Conservation (phyloP, 2,113 vertebrate genomes). For the Pipra filicauda region DNA sequence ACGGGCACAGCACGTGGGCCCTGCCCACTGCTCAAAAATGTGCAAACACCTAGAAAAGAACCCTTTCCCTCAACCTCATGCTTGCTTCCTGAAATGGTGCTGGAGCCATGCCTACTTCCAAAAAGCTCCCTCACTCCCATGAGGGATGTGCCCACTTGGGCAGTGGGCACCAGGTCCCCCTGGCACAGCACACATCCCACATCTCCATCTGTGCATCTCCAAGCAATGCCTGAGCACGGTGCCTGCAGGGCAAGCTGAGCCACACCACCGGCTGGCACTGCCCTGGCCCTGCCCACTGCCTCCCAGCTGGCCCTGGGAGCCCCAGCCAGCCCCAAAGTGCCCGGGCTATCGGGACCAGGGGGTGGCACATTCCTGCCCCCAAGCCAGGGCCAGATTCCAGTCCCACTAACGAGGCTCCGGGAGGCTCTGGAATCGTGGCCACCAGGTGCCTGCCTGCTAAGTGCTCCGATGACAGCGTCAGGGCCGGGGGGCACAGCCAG, state of each 20-base stretch:
- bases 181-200: not conserved
- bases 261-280: accelerated
- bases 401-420: slow-evolving; percentile 6
- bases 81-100: not conserved
- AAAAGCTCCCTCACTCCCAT: not conserved
- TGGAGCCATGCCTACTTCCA: not conserved
- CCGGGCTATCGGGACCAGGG: not conserved
- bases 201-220: not conserved
- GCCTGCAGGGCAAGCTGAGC: accelerated
- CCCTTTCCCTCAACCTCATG: not conserved
- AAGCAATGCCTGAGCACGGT: not conserved
- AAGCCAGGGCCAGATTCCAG: slow-evolving; percentile 19
- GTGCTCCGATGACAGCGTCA: not conserved
- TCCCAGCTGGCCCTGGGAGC: not conserved
- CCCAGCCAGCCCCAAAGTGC: not conserved
- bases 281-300: not conserved
- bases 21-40: not conserved
- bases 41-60: not conserved
- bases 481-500: not conserved
- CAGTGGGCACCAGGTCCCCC: not conserved
- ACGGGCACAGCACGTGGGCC: accelerated
- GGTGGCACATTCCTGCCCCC: not conserved
- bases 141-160: too few species aligned
- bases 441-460: not conserved
- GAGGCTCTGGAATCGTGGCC: not conserved